A percentile compares a stretch with the other conserved stretches of the same genome.
phyloP scores from a whole-genome alignment of 2,888 invertebrate genomes.

The Gerris lacustris region DNA sequence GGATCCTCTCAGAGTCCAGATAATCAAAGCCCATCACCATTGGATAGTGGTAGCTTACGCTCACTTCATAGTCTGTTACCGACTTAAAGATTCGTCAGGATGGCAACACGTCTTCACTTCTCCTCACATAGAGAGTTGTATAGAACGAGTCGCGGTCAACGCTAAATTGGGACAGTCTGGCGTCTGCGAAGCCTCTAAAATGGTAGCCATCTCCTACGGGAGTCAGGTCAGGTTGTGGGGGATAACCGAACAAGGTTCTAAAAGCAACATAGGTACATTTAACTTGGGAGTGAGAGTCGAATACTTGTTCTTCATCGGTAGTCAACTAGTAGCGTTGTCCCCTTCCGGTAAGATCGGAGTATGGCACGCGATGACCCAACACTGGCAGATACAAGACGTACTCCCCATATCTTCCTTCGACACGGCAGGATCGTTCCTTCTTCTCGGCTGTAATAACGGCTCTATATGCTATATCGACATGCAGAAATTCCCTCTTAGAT shows the following conservation, averaged over 20 bases:
- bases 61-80: slow-evolving; percentile 88
- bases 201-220: slow-evolving; percentile 72
- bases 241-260: slow-evolving; percentile 60
- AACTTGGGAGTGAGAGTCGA: slow-evolving; percentile 86
- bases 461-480: slow-evolving; percentile 76
- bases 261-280: slow-evolving; percentile 70
- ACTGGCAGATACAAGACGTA: slow-evolving; percentile 96
- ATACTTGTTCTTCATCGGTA: slow-evolving; percentile 93
- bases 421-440: slow-evolving; percentile 87
- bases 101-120: slow-evolving; percentile 94
- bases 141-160: slow-evolving; percentile 77
- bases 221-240: slow-evolving; percentile 67
- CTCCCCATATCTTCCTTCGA: slow-evolving; percentile 92
- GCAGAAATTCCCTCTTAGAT: slow-evolving; percentile 96
- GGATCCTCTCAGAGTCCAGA: slow-evolving; percentile 77
- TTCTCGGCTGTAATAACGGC: slow-evolving; percentile 91
- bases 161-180: slow-evolving; percentile 45
- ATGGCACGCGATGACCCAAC: slow-evolving; percentile 99
- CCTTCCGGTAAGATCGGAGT: slow-evolving; percentile 89
- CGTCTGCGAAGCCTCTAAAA: slow-evolving; percentile 50
- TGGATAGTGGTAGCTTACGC: slow-evolving; percentile 95
- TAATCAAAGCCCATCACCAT: slow-evolving; percentile 92
- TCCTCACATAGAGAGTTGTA: slow-evolving; percentile 74
- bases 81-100: slow-evolving; percentile 90
- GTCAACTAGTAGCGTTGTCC: slow-evolving; percentile 91